Percentiles rank a stretch among this genome's conserved stretches.
Evolutionary conservation across 2,797 vertebrate genomes (phyloP).

Genomic region (Tinamus major): DNA sequence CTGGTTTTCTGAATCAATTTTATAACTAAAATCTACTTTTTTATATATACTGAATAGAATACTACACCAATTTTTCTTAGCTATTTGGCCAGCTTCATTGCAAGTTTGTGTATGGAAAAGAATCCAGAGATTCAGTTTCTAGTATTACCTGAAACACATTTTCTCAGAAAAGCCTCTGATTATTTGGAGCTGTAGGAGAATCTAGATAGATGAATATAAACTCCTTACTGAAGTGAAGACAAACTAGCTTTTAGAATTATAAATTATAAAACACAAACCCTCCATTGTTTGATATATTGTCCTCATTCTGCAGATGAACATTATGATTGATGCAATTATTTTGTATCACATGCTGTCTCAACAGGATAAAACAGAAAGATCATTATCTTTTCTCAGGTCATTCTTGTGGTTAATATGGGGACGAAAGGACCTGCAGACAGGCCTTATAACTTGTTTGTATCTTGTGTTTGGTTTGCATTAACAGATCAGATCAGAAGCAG

Average conservation of each 20-base stretch:
- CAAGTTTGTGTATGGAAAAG: fast-evolving
- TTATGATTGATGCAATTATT: neutral
- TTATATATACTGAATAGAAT: neutral
- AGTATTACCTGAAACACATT: neutral
- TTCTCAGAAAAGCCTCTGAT: neutral
- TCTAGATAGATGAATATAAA: neutral
- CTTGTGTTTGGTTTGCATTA: neutral
- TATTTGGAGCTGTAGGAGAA: neutral
- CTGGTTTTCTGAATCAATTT: neutral
- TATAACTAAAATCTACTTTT: fast-evolving
- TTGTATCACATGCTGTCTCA: neutral
- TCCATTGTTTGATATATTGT: neutral
- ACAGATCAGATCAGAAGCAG: neutral
- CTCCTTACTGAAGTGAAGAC: neutral
- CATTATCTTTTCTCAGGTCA: neutral
- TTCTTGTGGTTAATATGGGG: neutral
- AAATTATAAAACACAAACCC: neutral
- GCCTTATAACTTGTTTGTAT: neutral
- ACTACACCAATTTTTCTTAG: neutral
- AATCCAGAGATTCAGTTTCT: neutral
- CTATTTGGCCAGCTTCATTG: neutral
- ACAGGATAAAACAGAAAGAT: neutral
- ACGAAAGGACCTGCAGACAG: neutral
- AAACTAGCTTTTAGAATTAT: neutral
- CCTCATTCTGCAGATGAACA: neutral